Evolutionary conservation across 2,888 invertebrate genomes (phyloP).

Genomic region (Chalcosyrphus nemorum): DNA sequence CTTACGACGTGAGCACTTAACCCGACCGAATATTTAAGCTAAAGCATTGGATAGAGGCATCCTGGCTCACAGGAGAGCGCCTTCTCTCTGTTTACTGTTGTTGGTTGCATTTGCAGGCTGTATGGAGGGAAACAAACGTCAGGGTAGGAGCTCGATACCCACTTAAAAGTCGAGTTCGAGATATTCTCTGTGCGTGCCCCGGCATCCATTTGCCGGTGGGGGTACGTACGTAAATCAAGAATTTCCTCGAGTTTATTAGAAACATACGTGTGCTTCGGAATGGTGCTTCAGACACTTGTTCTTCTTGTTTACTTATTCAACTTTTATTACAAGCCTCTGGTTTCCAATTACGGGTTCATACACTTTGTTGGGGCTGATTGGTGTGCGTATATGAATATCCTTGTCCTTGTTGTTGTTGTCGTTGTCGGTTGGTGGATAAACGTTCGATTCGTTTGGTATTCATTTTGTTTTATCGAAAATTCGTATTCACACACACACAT

Average conservation of each 20-base stretch:
- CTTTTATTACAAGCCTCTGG: slow-evolving; percentile 65
- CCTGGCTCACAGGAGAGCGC: not conserved
- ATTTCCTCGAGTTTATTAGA: slow-evolving; percentile 69
- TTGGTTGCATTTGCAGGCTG: slow-evolving; percentile 52
- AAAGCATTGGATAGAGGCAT: not conserved
- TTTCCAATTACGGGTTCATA: slow-evolving; percentile 63
- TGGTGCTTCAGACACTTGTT: slow-evolving; percentile 54
- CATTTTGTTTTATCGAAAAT: slow-evolving; percentile 35
- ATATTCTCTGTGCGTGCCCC: slow-evolving; percentile 62
- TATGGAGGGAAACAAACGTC: slow-evolving; percentile 41
- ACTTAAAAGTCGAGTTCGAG: slow-evolving; percentile 21
- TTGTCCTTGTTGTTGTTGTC: too few relatives aligned
- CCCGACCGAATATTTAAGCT: slow-evolving; percentile 53
- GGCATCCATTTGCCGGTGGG: slow-evolving; percentile 65
- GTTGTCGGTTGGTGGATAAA: not conserved
- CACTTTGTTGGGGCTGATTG: slow-evolving; percentile 12
- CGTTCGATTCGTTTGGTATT: slow-evolving; percentile 34
- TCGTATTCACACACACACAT: slow-evolving; percentile 46
- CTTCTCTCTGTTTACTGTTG: slow-evolving; percentile 17
- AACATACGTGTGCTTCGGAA: slow-evolving; percentile 63
- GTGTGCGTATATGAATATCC: not conserved
- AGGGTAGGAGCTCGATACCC: not conserved
- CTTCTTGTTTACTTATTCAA: slow-evolving; percentile 64
- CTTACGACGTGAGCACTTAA: slow-evolving; percentile 70
- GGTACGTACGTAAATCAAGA: slow-evolving; percentile 70